Evolutionary conservation across 1,140 invertebrate species (phyloP), one percentile per base, ranked within the genome.

Genomic region (Papilio dardanus): DNA sequence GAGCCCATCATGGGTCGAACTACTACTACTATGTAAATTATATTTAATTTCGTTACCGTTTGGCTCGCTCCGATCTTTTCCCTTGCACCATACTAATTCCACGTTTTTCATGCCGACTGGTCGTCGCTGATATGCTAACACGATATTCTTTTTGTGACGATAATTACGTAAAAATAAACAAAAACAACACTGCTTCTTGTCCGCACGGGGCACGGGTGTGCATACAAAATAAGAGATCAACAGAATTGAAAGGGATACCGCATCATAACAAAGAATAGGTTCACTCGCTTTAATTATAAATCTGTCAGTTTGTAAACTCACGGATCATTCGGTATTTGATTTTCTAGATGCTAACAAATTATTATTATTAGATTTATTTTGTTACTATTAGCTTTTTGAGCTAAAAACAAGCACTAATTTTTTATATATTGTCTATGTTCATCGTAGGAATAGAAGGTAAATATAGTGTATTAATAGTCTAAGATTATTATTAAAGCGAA

Each of bases 81-180:
- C 21, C 58, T 79, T 75, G 40, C 8, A 10, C 73, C 37, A 14
- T 28, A 4, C 67, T 58, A 76, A 79, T 73, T 50, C 35, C 67
- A 24, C 58, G 76, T 79, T 74, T 77, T 79, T 76, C 74, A 79
- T 74, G 54, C 73, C 67, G 58, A 67, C 78, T 77, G 75, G 69
- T 76, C 76, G 74, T 65, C 71, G 78, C 66, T 76, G 74, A 79
- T 75, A 74, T 71, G 67, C 71, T 79, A 79, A 76, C 67, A 74
- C 68, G 74, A 66, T 75, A 37, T 69, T 74, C 40, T 71, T 78
- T 78, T 78, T 54, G 71, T 71, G 50, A 28, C 62, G 78, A 76
- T 79, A 79, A 79, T 79, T 76, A 79, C 73, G 30, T 50, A 62
- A 68, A 54, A 74, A 67, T 74, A 74, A 62, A 79, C 74, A 76